Evolutionary conservation across 2,113 vertebrate species (phyloP), one percentile per base, ranked within the genome.

Genomic region (Danionella cerebrum): DNA sequence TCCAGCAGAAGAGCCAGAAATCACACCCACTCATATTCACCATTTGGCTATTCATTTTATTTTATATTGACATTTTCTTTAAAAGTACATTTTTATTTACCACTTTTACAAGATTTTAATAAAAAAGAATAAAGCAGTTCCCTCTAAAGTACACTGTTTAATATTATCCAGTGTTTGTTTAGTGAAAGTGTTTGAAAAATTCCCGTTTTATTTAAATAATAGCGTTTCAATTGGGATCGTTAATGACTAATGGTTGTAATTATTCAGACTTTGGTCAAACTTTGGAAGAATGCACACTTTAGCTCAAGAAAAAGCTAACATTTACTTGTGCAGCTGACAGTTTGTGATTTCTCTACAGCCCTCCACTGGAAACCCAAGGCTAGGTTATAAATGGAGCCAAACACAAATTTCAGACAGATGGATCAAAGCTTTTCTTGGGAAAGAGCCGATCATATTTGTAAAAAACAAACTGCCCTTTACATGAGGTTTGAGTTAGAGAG

Each of bases 161-260:
- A n/a, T n/a, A n/a, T n/a, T n/a, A n/a, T n/a, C n/a, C n/a, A n/a
- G n/a, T n/a, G n/a, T n/a, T n/a, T n/a, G n/a, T n/a, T n/a, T n/a
- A n/a, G n/a, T n/a, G n/a, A n/a, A n/a, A n/a, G n/a, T n/a, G n/a
- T 6, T 6, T 14, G 39, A 18, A 2, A 18, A 19, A n/a, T 39
- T 53, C 25, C 6, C n/a, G 44, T 27, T 5, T 11, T 44, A n/a
- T n/a, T n/a, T n/a, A n/a, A n/a, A n/a, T n/a, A n/a, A n/a, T n/a
- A n/a, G n/a, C n/a, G n/a, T 19, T 27, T 19, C 39, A 53, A 41
- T 38, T 59, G 63, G 6, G 18, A 6, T 42, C 21, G 12, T 2
- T 31, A 21, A 24, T 51, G 25, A 44, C 22, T 50, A 58, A 71
- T 51, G 7, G 18, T 24, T 29, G n/a, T 52, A 65, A 66, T 51